A percentile compares a stretch with the other conserved stretches of the same genome.
Conservation (phyloP, 2,797 vertebrate genomes). For the Halcyon smyrnensis region DNA sequence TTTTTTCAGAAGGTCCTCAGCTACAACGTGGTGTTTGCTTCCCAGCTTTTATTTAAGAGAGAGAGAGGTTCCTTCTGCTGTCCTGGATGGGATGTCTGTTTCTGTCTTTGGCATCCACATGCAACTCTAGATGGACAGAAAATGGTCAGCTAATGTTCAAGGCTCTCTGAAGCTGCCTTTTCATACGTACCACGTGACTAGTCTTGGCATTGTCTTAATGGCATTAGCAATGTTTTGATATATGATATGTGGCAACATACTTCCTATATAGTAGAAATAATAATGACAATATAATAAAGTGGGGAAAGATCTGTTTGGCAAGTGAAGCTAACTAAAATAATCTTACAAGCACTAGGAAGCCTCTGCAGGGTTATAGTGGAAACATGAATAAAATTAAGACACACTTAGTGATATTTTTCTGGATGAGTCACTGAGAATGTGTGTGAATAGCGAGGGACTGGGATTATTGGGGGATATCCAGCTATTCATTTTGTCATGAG, state of each 20-base stretch:
- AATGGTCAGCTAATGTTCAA: not conserved
- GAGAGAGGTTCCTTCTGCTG: not conserved
- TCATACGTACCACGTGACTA: not conserved
- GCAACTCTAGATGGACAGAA: not conserved
- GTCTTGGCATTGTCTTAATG: conserved; percentile 43
- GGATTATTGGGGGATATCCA: not conserved
- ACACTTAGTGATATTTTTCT: conserved; percentile 49
- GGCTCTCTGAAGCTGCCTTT: conserved; percentile 36
- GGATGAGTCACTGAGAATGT: conserved; percentile 35
- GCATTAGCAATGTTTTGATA: conserved; percentile 61
- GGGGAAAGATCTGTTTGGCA: conserved; percentile 63
- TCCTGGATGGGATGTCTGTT: not conserved
- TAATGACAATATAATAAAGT: conserved; percentile 66
- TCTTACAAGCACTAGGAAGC: conserved; percentile 55
- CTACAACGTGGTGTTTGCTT: not conserved
- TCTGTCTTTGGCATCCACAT: not conserved
- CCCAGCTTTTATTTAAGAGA: not conserved
- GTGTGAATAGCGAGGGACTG: conserved; percentile 15
- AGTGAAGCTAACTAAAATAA: conserved; percentile 64
- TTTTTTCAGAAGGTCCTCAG: not conserved
- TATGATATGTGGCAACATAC: not conserved
- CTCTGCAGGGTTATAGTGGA: conserved; percentile 27
- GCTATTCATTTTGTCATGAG: not conserved
- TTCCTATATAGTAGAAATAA: conserved; percentile 57
- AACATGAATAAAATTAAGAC: conserved; percentile 65